These are phyloP conservation scores for Cygnus atratus DNA, from an alignment of 2,113 vertebrate species.

Conservation along the genomic window DNA sequence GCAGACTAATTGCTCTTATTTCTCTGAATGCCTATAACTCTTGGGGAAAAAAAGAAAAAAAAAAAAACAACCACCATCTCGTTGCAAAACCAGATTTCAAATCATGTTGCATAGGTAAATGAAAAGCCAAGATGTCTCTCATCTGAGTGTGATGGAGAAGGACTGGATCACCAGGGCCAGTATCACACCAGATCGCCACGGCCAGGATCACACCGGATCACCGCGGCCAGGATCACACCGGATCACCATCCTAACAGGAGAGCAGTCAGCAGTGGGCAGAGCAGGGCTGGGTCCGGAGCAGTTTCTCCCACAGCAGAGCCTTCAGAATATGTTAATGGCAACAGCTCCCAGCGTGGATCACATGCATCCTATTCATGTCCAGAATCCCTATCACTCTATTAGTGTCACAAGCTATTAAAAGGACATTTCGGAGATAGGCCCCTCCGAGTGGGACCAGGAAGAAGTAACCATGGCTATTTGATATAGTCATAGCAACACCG, in stretches of 20 bases:
- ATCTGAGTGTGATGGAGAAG: neutral
- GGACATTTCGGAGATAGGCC: conserved; percentile 20
- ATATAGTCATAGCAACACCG: conserved; percentile 54
- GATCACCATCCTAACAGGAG: neutral
- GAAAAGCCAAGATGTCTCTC: neutral
- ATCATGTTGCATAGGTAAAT: neutral
- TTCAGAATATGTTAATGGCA: neutral
- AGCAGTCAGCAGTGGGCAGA: neutral
- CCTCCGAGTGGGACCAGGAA: neutral
- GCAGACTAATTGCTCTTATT: neutral
- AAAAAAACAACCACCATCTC: neutral
- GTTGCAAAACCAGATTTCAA: neutral
- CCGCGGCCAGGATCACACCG: neutral
- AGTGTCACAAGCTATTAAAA: conserved; percentile 30
- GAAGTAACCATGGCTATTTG: conserved; percentile 42
- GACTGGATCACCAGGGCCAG: neutral
- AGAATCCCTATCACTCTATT: neutral
- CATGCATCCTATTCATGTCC: neutral
- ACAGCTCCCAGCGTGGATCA: neutral
- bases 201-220: neutral
- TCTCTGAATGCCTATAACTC: neutral
- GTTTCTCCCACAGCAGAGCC: neutral
- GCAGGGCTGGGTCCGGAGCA: accelerated
- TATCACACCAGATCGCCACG: neutral
- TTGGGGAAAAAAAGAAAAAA: neutral